Percentiles rank a stretch among this genome's conserved stretches.
These are phyloP conservation scores for Timandra comae DNA, from an alignment of 2,888 invertebrate species.

Conservation along the genomic window DNA sequence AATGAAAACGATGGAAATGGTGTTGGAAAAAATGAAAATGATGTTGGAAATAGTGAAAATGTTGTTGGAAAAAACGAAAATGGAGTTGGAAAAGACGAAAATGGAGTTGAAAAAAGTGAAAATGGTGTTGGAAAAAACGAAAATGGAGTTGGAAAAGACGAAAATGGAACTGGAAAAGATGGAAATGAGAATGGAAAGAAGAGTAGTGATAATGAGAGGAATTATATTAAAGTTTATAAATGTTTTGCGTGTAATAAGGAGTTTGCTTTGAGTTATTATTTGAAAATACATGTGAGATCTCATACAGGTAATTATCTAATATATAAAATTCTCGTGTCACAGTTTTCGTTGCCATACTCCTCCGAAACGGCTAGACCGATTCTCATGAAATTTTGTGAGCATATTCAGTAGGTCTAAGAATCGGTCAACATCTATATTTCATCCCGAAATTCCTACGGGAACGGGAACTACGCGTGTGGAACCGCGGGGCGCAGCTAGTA, in stretches of 20 bases:
- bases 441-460: no score
- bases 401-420: no score
- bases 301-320: slow-evolving; percentile 59
- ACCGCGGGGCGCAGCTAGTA: no score
- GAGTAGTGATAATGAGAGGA: slow-evolving; percentile 7
- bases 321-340: no score
- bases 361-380: no score
- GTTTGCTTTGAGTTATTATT: slow-evolving; percentile 60
- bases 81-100: slow-evolving; percentile 8
- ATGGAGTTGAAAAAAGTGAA: slow-evolving; percentile 5
- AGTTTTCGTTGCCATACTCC: no score
- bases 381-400: no score
- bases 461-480: no score
- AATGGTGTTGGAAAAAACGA: slow-evolving; percentile 2
- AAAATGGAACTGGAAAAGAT: slow-evolving; percentile 1
- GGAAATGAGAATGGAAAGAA: slow-evolving; percentile 5
- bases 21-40: slow-evolving; percentile 9
- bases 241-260: slow-evolving; percentile 65
- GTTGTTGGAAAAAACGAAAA: slow-evolving; percentile 11
- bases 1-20: not conserved
- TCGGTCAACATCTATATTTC: no score
- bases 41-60: slow-evolving; percentile 12
- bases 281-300: slow-evolving; percentile 62
- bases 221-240: slow-evolving; percentile 53
- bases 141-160: not conserved